Evolutionary conservation across 2,797 vertebrate species (phyloP), one percentile per base, ranked within the genome.

Genomic region (Melanotaenia pygmaea): DNA sequence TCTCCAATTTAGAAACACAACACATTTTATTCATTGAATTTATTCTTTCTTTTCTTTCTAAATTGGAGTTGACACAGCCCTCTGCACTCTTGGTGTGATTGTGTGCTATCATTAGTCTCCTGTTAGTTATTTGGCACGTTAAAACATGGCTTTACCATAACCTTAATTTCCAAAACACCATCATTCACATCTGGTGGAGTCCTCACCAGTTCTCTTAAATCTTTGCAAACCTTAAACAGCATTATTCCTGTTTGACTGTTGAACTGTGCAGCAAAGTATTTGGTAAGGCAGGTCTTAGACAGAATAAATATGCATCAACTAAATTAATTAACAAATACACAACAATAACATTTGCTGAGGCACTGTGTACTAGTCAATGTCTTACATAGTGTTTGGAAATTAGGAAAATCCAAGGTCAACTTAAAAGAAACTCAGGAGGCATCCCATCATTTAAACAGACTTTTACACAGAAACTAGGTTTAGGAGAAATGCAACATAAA

Each of bases 401-500:
- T 2, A 38, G 7, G 1, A 12, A 38, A 32, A 30, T 30, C 35
- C 13, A 59, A 59, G 58, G 58, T 59, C n/a, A 38, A 59, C 9
- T 59, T 35, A 35, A 22, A 59, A 37, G 34, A 59, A 37, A 5
- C 58, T 59, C 58, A 13, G 20, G 58, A 59, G 58, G 20, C 34
- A 37, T 37, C 58, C 12, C 3, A 13, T 34, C 37, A 35, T 59
- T 59, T 59, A 59, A 22, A 11, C n/a, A 37, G 20, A 11, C 9
- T 34, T 59, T 59, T 38, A 59, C 35, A 8, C 34, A n/a, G 58
- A 24, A 59, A 59, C 18, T 59, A 22, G 58, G 58, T 34, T 12
- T 34, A 38, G 34, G 35, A 38, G 22, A n/a, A 38, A 37, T 5
- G 18, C 57, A 59, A 6, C 34, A 59, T 37, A 59, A n/a, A 22